These are phyloP conservation scores for Cynopterus sphinx DNA, from an alignment of 2,797 vertebrate species.

Conservation along the genomic window DNA sequence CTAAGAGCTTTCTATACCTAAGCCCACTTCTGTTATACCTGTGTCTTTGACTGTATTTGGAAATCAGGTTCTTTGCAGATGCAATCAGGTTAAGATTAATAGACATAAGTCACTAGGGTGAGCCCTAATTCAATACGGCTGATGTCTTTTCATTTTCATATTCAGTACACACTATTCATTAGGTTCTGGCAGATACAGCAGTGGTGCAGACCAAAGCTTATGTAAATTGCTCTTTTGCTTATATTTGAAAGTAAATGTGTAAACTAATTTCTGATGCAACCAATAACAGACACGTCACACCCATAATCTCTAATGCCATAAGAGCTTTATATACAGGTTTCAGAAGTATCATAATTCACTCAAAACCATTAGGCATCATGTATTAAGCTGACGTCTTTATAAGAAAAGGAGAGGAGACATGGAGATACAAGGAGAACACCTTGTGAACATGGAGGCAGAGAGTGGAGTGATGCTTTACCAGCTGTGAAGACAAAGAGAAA, in stretches of 20 bases:
- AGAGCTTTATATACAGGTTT: slow-evolving; percentile 64
- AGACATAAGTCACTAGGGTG: neutral
- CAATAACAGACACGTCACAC: slow-evolving; percentile 66
- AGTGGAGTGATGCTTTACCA: neutral
- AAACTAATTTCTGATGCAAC: slow-evolving; percentile 77
- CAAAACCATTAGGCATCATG: slow-evolving; percentile 66
- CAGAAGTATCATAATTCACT: slow-evolving; percentile 62
- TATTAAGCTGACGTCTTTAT: neutral
- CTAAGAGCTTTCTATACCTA: neutral
- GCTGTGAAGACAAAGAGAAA: neutral
- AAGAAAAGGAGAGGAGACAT: neutral
- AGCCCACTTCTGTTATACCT: neutral
- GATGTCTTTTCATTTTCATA: neutral
- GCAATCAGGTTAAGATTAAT: neutral
- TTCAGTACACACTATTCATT: neutral
- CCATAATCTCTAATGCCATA: slow-evolving; percentile 45
- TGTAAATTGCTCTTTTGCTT: slow-evolving; percentile 75
- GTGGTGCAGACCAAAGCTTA: slow-evolving; percentile 48
- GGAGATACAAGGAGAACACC: neutral
- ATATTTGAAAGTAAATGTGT: slow-evolving; percentile 78
- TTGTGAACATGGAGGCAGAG: neutral
- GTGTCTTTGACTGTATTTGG: neutral
- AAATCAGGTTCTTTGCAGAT: neutral
- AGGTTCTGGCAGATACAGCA: slow-evolving; percentile 63
- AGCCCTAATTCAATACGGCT: neutral